Evolutionary conservation across 2,888 invertebrate genomes (phyloP).

Genomic region (Athalia rosae): DNA sequence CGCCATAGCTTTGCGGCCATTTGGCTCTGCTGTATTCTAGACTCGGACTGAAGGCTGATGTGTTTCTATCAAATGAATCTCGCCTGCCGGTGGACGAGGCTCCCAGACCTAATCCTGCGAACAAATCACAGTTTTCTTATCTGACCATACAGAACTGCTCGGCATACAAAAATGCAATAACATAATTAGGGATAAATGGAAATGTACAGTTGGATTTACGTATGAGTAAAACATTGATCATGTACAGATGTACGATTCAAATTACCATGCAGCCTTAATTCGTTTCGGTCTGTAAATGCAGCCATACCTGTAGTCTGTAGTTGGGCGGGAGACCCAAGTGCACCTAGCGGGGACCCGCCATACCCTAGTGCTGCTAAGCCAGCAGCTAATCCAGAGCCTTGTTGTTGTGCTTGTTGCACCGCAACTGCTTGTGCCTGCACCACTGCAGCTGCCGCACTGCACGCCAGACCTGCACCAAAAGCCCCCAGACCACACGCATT

Average conservation of each 20-base stretch:
- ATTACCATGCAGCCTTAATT: conserved; percentile 42
- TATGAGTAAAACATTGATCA: conserved; percentile 17
- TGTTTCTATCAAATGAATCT: conserved; percentile 87
- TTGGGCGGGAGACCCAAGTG: conserved; percentile 72
- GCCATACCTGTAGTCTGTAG: conserved; percentile 72
- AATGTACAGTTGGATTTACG: conserved; percentile 31
- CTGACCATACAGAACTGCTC: background rate
- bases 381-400: conserved; percentile 71
- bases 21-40: conserved; percentile 80
- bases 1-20: conserved; percentile 78
- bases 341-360: conserved; percentile 72
- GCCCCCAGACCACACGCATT: conserved; percentile 68
- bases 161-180: conserved; percentile 36
- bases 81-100: conserved; percentile 81
- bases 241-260: conserved; percentile 44
- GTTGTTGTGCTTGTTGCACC: conserved; percentile 72
- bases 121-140: conserved; percentile 53
- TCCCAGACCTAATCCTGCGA: conserved; percentile 73
- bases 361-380: conserved; percentile 72
- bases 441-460: conserved; percentile 75
- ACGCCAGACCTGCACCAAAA: conserved; percentile 78
- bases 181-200: conserved; percentile 33
- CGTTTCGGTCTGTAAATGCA: conserved; percentile 39
- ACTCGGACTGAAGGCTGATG: conserved; percentile 85
- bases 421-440: conserved; percentile 72